These are phyloP conservation scores for Yponomeuta cagnagella DNA, from an alignment of 2,888 invertebrate genomes.

Conservation along the genomic window DNA sequence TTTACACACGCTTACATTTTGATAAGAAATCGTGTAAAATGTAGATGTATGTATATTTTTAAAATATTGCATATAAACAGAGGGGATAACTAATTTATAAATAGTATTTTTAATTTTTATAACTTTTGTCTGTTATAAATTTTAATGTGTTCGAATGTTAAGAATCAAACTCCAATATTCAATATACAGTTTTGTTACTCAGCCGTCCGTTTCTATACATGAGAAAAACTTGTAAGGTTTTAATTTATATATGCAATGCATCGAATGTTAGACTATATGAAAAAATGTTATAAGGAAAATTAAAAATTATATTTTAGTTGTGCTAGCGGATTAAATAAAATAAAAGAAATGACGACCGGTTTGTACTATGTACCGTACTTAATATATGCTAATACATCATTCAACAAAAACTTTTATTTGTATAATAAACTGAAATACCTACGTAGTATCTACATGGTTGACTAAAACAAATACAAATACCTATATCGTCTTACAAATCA, in stretches of 20 bases:
- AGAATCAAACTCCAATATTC: neutral
- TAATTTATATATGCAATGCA: conserved; percentile 1
- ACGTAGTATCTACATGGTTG: too few species aligned
- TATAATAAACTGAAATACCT: too few species aligned
- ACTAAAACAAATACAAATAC: too few species aligned
- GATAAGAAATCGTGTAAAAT: neutral
- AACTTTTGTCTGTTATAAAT: neutral
- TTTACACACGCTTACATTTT: neutral
- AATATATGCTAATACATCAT: too few species aligned
- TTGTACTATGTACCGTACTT: neutral
- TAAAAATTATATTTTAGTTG: neutral
- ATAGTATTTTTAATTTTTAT: neutral
- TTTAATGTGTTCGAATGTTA: neutral
- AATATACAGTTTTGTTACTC: neutral
- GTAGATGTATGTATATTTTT: neutral
- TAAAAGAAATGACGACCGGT: neutral
- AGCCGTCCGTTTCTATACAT: conserved; percentile 5
- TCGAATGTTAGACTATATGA: neutral
- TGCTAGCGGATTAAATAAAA: neutral
- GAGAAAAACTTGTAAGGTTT: neutral
- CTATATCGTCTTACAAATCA: too few species aligned
- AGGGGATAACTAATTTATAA: neutral
- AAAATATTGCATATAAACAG: neutral
- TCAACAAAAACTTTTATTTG: too few species aligned
- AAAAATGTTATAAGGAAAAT: neutral